Evolutionary conservation across 2,797 vertebrate species (phyloP), one percentile per base, ranked within the genome.

Genomic region (Semotilus atromaculatus): DNA sequence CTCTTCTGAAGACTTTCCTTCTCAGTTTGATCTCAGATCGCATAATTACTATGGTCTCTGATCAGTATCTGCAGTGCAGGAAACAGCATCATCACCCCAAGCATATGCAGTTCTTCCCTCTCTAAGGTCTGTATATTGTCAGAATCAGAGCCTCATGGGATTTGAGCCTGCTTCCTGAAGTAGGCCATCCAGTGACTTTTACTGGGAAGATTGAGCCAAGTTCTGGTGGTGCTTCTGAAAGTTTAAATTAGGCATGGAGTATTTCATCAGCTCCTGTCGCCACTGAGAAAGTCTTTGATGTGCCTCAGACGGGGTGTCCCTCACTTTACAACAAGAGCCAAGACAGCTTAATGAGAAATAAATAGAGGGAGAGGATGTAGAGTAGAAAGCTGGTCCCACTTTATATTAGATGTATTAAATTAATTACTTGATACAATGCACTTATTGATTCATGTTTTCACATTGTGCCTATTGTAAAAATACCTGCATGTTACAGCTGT

Each of bases 201-300:
- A 83, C 23, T 23, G 45, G 82, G 71, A 71, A 43, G 55, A 68
- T 38, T 53, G n/a, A 71, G 79, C 51, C 48, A 29, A 73, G 66
- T 70, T 78, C 23, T 26, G 55, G 31, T 51, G 55, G 55, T 58
- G 23, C 55, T 62, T 9, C 85, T 80, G 64, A 71, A 70, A 62
- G 77, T 81, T 84, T 87, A 81, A 84, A 87, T 86, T 76, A 83
- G 75, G 23, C 81, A 84, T 76, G 80, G 79, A 86, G 67, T 60
- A 62, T 68, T 86, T 84, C 34, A 75, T 34, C 58, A 70, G 78
- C 64, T 81, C 23, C 62, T 60, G 55, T 81, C 71, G 34, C 76
- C 21, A 21, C 53, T 67, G 55, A 79, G 70, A 71, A 79, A 78
- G 40, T 45, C 67, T 81, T 82, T 87, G 29, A 85, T 86, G 55